Percentiles rank a stretch among this genome's conserved stretches.
Conservation (phyloP, 2,888 invertebrate species). For the Trimorus sp. region DNA sequence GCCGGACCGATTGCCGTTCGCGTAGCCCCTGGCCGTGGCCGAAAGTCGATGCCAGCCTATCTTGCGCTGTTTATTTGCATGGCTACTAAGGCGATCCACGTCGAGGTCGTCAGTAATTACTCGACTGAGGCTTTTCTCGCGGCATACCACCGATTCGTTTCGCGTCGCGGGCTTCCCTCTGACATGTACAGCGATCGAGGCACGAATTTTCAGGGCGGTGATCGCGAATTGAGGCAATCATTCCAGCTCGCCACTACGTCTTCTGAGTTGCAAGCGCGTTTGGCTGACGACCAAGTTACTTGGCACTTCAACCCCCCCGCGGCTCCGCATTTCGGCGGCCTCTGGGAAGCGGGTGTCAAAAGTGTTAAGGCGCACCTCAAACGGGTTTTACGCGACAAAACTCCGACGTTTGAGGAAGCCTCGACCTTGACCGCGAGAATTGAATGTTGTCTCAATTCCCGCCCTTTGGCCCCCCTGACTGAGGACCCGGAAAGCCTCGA, state of each 20-base stretch:
- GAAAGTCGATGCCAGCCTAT: no score
- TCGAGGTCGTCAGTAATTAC: slow-evolving; percentile 43
- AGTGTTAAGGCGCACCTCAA: slow-evolving; percentile 5
- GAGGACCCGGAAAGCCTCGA: background rate
- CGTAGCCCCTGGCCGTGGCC: no score
- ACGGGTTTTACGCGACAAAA: background rate
- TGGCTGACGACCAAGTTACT: background rate
- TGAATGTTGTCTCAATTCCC: slow-evolving; percentile 23
- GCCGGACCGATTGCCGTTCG: no score
- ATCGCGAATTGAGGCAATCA: slow-evolving; percentile 3
- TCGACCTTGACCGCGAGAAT: background rate
- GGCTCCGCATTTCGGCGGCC: slow-evolving; percentile 14
- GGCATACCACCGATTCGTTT: slow-evolving; percentile 31
- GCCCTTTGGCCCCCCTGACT: slow-evolving; percentile 1
- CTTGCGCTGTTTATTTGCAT: no score
- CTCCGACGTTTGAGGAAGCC: slow-evolving; percentile 19
- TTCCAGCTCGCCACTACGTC: background rate
- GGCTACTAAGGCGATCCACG: no score
- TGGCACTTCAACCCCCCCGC: slow-evolving; percentile 24
- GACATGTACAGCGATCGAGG: slow-evolving; percentile 30
- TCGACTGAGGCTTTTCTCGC: slow-evolving; percentile 36
- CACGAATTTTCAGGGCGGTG: slow-evolving; percentile 17
- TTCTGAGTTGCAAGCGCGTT: background rate
- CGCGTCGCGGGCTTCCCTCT: slow-evolving; percentile 1
- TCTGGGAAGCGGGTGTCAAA: slow-evolving; percentile 17